Evolutionary conservation across 2,888 invertebrate species (phyloP).

Genomic region (Hemaris fuciformis): DNA sequence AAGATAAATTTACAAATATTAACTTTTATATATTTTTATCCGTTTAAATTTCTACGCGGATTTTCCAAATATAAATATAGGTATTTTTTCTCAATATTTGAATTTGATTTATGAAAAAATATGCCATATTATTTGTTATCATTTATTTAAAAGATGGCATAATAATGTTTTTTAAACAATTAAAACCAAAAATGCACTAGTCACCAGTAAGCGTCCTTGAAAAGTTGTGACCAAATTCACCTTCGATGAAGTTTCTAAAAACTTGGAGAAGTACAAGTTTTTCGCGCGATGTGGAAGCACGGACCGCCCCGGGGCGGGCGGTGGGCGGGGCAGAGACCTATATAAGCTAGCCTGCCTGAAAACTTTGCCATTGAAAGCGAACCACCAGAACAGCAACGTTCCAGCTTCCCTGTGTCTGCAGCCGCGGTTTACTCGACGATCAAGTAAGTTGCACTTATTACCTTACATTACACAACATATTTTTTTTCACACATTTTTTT

Average conservation of each 20-base stretch:
- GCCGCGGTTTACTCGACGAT: slow-evolving; percentile 28
- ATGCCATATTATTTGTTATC: no score
- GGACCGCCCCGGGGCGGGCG: slow-evolving; percentile 65
- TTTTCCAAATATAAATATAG: no score
- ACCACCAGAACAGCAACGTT: slow-evolving; percentile 61
- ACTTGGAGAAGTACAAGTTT: slow-evolving; percentile 31
- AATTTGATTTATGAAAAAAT: no score
- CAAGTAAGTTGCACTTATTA: slow-evolving; percentile 41
- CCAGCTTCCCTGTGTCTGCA: slow-evolving; percentile 43
- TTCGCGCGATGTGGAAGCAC: slow-evolving; percentile 38
- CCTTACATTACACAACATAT: background rate
- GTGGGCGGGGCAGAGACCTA: slow-evolving; percentile 72
- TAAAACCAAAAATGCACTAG: background rate
- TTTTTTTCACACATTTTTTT: background rate
- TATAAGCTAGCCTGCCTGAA: slow-evolving; percentile 70
- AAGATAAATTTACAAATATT: no score
- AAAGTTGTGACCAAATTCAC: background rate
- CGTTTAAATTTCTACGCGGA: no score
- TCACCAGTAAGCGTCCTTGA: background rate
- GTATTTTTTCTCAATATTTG: no score
- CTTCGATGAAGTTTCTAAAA: slow-evolving; percentile 25
- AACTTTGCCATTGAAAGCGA: slow-evolving; percentile 74
- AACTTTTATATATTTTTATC: no score
- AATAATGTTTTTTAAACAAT: background rate
- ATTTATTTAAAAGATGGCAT: no score